Evolutionary conservation across 2,113 vertebrate species (phyloP).

Genomic region (Suricata suricatta): DNA sequence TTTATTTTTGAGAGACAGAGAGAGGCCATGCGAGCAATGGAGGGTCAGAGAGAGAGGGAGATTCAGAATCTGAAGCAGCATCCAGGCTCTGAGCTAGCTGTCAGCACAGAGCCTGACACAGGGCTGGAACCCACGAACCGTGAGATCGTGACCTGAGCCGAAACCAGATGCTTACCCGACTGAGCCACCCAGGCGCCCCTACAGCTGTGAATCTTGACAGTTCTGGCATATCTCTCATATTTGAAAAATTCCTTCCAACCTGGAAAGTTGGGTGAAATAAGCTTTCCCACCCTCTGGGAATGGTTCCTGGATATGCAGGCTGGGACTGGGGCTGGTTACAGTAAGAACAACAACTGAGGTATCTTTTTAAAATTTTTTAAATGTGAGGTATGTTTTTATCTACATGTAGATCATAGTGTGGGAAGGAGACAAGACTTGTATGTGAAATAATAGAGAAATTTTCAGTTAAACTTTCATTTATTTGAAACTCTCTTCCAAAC

Average conservation of each 20-base stretch:
- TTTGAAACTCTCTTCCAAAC: slow-evolving; percentile 19
- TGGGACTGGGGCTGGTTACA: neutral
- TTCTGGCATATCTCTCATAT: slow-evolving; percentile 26
- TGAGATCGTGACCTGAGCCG: no score
- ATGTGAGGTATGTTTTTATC: neutral
- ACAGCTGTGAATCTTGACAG: slow-evolving; percentile 35
- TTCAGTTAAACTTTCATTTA: neutral
- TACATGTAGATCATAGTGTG: neutral
- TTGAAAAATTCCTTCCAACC: slow-evolving; percentile 18
- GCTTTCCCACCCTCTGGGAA: neutral
- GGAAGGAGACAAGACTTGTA: neutral
- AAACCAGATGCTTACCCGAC: no score
- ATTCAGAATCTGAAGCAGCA: no score
- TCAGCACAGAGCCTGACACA: no score
- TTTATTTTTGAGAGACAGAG: no score
- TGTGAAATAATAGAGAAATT: neutral
- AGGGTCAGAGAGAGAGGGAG: no score
- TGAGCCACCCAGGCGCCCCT: neutral
- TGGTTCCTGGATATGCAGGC: neutral
- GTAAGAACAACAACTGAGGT: neutral
- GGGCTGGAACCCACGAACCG: no score
- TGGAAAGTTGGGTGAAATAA: slow-evolving; percentile 16
- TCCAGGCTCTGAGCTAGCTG: no score
- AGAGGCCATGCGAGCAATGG: no score
- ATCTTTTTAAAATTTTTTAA: neutral